Evolutionary conservation across 2,113 vertebrate species (phyloP), one percentile per base, ranked within the genome.

Genomic region (Thryonomys swinderianus): DNA sequence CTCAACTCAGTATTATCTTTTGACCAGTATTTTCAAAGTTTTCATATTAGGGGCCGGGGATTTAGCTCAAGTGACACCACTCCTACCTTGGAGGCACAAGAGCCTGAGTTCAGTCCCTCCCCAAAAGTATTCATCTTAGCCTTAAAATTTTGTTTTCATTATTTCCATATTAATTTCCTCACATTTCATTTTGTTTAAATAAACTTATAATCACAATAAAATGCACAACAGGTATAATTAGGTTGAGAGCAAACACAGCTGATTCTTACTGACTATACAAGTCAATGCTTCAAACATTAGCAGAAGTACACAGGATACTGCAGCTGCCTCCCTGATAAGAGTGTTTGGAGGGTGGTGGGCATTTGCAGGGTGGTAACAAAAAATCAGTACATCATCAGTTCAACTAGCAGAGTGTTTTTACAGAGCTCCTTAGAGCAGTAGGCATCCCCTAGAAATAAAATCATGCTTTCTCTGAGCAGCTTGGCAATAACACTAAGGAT

Each of bases 171-270:
- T 27, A 45, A n/a, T 83, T 71, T 66, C 11, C 73, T 84, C 34
- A 37, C 45, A 55, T 93, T 90, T 91, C 40, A 79, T 61, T 76
- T 80, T 79, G 25, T 64, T 85, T 71, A 62, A 62, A 37, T 89
- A 76, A n/a, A 64, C 76, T 32, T 57, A 32, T 71, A 55, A 71
- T 32, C 12, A 11, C 53, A 78, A 17, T 62, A 40, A 95, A 81
- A 83, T 78, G 3, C 57, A 48, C 78, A 74, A 61, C 9, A 61
- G 48, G 48, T 64, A 57, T 2, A 45, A 59, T 10, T 16, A 74
- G 80, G 27, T 53, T 57, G 67, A 37, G 53, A 71, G 34, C 73
- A 92, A 92, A 78, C 6, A 14, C 59, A 85, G 71, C n/a, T 27
- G 25, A 61, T 66, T 90, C 61, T 73, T 45, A 57, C 34, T 67